Evolutionary conservation across 64 coral and sea anemone genomes (phyloP).

Genomic region (Anthopleura sola): DNA sequence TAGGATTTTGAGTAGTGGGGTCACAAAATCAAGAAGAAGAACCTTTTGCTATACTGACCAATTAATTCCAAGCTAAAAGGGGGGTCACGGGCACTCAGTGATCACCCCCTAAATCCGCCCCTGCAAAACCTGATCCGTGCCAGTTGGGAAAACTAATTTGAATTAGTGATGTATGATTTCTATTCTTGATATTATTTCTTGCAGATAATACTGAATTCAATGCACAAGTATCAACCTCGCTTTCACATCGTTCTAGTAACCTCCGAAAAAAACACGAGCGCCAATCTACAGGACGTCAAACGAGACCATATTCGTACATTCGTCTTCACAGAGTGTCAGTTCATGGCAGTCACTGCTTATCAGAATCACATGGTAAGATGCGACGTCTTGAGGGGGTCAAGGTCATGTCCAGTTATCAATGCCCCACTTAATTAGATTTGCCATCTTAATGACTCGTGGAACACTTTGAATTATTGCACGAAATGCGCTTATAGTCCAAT

Average conservation of each 20-base stretch:
- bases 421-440: slow-evolving; percentile 8
- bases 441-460: slow-evolving; percentile 24
- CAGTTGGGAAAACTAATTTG: no score
- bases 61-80: no score
- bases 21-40: no score
- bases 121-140: no score
- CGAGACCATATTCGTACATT: slow-evolving; percentile 91
- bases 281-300: slow-evolving; percentile 73
- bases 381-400: background rate
- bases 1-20: no score
- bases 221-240: slow-evolving; percentile 99
- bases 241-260: slow-evolving; percentile 92
- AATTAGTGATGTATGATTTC: no score
- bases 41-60: no score
- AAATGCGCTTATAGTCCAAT: slow-evolving; percentile 6
- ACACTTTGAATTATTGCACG: slow-evolving; percentile 19
- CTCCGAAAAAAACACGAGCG: slow-evolving; percentile 61
- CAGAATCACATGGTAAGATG: slow-evolving; percentile 94
- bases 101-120: no score
- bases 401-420: slow-evolving; percentile 11
- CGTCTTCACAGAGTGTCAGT: slow-evolving; percentile 92
- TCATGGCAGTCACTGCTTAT: slow-evolving; percentile 99
- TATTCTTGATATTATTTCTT: background rate
- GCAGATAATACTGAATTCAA: slow-evolving; percentile 96
- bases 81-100: no score